Base-by-base conservation (phyloP, 2,797 vertebrate genomes). In the Etheostoma nigrum region DNA sequence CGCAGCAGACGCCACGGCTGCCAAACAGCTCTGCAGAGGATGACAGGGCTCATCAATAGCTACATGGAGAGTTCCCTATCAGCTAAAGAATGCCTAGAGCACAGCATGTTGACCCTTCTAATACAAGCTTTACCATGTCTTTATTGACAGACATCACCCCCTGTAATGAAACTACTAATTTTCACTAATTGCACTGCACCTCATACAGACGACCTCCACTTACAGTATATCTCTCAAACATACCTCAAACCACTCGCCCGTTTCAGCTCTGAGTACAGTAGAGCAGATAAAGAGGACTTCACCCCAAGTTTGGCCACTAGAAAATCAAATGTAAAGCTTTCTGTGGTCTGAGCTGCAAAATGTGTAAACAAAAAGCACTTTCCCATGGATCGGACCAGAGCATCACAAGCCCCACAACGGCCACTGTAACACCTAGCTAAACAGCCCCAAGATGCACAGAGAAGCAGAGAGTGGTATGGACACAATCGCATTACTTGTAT, bases 361-460 rank as follows among this genome's bases (percentile, higher is more conserved):
- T 4, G 48, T 60, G 45, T 72, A 81, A 66, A 67, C 60, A 74
- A 70, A 13, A 40, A 72, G 25, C 44, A 67, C 71, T 66, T 52
- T 75, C 57, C 47, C 14, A 30, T 44, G 40, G 65, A 54, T 78
- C 59, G 42, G 54, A 80, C 75, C 76, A 60, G 75, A 76, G 42
- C 59, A 66, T 61, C 48, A 19, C 45, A 67, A 49, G 61, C 23
- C 23, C 27, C 54, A 52, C 59, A 74, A 59, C 47, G 67, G 52
- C 40, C 54, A 42, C 33, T 47, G 33, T 18, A 79, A 40, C 49
- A n/a, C 47, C 36, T 51, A 2, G 44, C 45, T 75, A 44, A 73
- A 70, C 36, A 40, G 42, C 36, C 16, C n/a, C 10, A 13, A 14
- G 15, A 10, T 44, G n/a, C 27, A 55, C 23, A 49, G 23, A 33